Conservation (phyloP, 2,888 invertebrate genomes). For the Caenorhabditis japonica region DNA sequence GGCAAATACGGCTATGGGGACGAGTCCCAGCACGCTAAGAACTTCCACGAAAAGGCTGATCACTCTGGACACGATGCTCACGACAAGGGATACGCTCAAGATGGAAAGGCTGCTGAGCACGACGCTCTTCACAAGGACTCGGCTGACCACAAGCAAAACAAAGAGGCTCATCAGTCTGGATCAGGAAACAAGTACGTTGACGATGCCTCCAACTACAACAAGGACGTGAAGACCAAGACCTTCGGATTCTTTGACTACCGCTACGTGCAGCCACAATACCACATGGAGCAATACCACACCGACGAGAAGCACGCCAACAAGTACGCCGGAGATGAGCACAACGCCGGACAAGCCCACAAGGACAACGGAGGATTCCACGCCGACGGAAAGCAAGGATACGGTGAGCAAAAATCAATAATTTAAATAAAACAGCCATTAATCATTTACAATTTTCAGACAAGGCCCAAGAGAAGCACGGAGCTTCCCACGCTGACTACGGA, state of each 20-base stretch:
- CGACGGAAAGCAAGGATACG: conserved; percentile 55
- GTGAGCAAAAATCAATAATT: conserved; percentile 33
- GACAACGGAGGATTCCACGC: conserved; percentile 58
- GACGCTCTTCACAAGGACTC: conserved; percentile 55
- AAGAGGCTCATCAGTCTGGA: conserved; percentile 56
- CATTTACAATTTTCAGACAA: conserved; percentile 54
- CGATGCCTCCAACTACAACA: conserved; percentile 63
- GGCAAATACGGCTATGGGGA: conserved; percentile 58
- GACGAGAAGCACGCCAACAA: conserved; percentile 72
- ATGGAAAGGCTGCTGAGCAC: conserved; percentile 58
- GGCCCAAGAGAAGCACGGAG: conserved; percentile 59
- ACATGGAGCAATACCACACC: conserved; percentile 70
- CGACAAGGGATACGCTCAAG: conserved; percentile 51
- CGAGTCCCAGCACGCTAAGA: conserved; percentile 56
- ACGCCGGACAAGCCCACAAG: conserved; percentile 61
- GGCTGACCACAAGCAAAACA: conserved; percentile 56
- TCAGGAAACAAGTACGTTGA: conserved; percentile 62
- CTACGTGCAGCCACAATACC: conserved; percentile 72
- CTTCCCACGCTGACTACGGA: conserved; percentile 58
- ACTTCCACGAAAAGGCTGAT: conserved; percentile 53
- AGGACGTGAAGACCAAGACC: conserved; percentile 69
- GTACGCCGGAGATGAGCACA: conserved; percentile 66
- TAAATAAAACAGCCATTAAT: not conserved
- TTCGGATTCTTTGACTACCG: conserved; percentile 73
- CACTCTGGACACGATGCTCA: conserved; percentile 56